Base-by-base conservation (phyloP, 2,113 vertebrate species). In the Brachirus orientalis region DNA sequence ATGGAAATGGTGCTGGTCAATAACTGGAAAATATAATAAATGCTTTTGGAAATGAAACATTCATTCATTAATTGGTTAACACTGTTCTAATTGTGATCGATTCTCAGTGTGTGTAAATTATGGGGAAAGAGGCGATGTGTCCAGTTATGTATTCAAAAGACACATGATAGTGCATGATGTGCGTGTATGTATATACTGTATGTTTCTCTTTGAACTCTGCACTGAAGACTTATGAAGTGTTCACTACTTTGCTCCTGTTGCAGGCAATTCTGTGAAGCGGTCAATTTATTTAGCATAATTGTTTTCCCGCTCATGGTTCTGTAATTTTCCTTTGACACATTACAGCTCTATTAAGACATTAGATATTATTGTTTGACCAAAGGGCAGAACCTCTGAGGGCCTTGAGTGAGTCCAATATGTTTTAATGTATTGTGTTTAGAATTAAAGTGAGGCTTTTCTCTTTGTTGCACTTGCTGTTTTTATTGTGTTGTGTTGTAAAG, bases 241-340 rank as follows among this genome's bases (percentile, higher is more conserved):
- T 73, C 79, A 43, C 70, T 19, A 72, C 59, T 63, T 67, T 75
- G 50, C 66, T 79, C 79, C 65, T 58, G 69, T 77, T 64, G 72
- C 50, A 82, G 69, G 75, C 71, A 69, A 63, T 78, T 84, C 63
- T 77, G 63, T 81, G 72, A 81, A 82, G 75, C 69, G 86, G 82
- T 86, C 76, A 63, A 0, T 69, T 69, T 65, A 78, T 75, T 86
- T 70, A 70, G 59, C 78, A 73, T 80, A 76, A 82, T 75, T 84
- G 66, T 37, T 86, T 72, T 73, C 53, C 62, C 68, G 54, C 71
- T 55, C 28, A 63, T 50, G n/a, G 51, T 75, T 79, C 47, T 65
- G 67, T 78, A 61, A 84, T 83, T 65, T 63, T 79, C 60, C 52
- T 41, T 75, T 73, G 66, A 56, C 72, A 72, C 54, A 38, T 67